Conservation (phyloP, 2,888 invertebrate genomes). For the Scrobipalpa atriplicella region DNA sequence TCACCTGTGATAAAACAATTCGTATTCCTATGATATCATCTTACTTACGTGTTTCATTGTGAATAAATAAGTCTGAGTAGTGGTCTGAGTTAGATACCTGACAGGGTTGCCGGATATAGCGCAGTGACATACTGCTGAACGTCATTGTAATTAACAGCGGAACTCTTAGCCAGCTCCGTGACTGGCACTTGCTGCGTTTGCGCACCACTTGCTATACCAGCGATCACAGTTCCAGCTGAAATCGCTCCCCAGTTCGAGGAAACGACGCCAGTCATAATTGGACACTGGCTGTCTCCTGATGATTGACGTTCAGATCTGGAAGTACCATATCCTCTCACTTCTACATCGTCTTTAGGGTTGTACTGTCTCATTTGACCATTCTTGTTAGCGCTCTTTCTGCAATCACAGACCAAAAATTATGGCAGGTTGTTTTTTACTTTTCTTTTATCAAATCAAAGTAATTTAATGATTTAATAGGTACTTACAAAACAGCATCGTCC, state of each 20-base stretch:
- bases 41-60: neutral
- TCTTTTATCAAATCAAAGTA: neutral
- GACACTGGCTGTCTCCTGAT: slow-evolving; percentile 84
- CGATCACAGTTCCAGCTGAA: slow-evolving; percentile 86
- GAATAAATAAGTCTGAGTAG: too few relatives aligned
- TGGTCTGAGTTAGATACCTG: slow-evolving; percentile 56
- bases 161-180: slow-evolving; percentile 70
- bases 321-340: slow-evolving; percentile 55
- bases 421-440: neutral
- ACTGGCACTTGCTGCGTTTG: slow-evolving; percentile 83
- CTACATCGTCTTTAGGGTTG: slow-evolving; percentile 68
- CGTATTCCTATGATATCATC: neutral
- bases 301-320: slow-evolving; percentile 61
- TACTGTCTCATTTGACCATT: slow-evolving; percentile 62
- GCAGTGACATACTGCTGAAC: slow-evolving; percentile 63
- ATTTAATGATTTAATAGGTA: slow-evolving; percentile 28
- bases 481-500: slow-evolving; percentile 69
- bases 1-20: slow-evolving; percentile 80
- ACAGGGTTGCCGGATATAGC: slow-evolving; percentile 67
- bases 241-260: slow-evolving; percentile 88
- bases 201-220: slow-evolving; percentile 89
- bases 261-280: slow-evolving; percentile 86
- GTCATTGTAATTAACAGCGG: slow-evolving; percentile 56
- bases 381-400: slow-evolving; percentile 36
- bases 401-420: slow-evolving; percentile 17